Percentiles rank a stretch among this genome's conserved stretches.
phyloP scores from a whole-genome alignment of 2,888 invertebrate genomes.

The Chironomus tentans region DNA sequence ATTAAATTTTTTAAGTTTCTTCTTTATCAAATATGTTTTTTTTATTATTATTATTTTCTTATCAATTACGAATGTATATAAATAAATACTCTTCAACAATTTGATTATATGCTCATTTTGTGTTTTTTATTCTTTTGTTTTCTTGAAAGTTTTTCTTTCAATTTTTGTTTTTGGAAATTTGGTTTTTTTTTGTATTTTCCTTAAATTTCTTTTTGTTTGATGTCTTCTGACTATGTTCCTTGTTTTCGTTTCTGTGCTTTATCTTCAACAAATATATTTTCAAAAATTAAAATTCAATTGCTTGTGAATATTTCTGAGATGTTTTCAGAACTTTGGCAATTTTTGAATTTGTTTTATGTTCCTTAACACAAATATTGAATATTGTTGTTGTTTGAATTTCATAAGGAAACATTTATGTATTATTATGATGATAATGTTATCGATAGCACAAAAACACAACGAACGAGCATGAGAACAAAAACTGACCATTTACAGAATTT shows the following conservation, averaged over 20 bases:
- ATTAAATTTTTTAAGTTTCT: not conserved
- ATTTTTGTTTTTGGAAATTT: not conserved
- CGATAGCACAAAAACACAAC: too few relatives aligned
- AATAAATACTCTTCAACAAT: conserved; percentile 28
- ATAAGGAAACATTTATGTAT: too few relatives aligned
- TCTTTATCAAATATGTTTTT: conserved; percentile 15
- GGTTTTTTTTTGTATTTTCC: not conserved
- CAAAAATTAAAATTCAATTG: too few relatives aligned
- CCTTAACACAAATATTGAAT: too few relatives aligned
- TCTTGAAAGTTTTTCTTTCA: not conserved
- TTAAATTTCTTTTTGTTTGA: not conserved
- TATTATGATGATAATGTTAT: too few relatives aligned
- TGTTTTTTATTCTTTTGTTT: not conserved
- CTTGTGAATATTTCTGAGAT: too few relatives aligned
- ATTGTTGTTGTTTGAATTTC: too few relatives aligned
- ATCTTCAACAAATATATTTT: not conserved
- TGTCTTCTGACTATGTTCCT: not conserved
- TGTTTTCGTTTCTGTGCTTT: not conserved
- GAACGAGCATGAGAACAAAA: too few relatives aligned
- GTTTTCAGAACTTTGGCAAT: too few relatives aligned
- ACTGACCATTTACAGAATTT: too few relatives aligned
- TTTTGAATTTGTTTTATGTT: too few relatives aligned
- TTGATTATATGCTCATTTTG: conserved; percentile 29
- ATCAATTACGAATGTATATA: conserved; percentile 25
- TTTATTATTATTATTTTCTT: not conserved